phyloP scores from a whole-genome alignment of 2,113 vertebrate genomes.

The Trichechus manatus region DNA sequence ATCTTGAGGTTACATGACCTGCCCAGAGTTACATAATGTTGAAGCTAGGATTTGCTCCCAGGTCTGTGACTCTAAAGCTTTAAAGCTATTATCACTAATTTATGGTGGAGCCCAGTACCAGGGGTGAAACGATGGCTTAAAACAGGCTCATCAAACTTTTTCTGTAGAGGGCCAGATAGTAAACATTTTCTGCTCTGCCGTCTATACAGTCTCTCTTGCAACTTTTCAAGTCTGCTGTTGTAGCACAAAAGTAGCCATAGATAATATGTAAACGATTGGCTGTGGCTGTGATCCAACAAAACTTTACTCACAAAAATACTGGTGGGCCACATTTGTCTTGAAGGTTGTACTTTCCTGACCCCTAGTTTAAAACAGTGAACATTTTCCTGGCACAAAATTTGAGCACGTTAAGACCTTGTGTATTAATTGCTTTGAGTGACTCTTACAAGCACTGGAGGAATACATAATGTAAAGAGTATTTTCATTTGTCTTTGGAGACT shows the following conservation, averaged over 20 bases:
- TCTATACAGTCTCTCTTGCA: not conserved
- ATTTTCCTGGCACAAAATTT: constrained; percentile 2
- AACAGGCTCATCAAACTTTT: not conserved
- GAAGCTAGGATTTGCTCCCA: not conserved
- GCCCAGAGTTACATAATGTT: not conserved
- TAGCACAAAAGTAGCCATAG: not conserved
- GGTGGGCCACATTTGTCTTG: not conserved
- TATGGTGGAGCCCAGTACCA: not conserved
- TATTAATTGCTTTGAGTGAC: constrained; percentile 38
- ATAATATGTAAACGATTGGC: not conserved
- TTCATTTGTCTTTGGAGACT: constrained; percentile 39
- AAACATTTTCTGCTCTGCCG: constrained; percentile 4
- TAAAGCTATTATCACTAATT: not conserved
- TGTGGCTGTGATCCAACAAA: not conserved
- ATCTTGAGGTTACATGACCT: not conserved
- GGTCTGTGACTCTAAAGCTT: constrained; percentile 4
- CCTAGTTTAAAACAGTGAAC: not conserved
- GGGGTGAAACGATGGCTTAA: not conserved
- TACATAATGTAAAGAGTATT: not conserved
- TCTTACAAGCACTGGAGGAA: not conserved
- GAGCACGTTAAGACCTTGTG: not conserved
- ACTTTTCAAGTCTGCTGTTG: not conserved
- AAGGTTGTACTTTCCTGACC: not conserved
- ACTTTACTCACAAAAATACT: not conserved
- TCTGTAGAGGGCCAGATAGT: not conserved